Evolutionary conservation across 2,113 vertebrate genomes (phyloP), one percentile per base, ranked within the genome.

Genomic region (Aix galericulata): DNA sequence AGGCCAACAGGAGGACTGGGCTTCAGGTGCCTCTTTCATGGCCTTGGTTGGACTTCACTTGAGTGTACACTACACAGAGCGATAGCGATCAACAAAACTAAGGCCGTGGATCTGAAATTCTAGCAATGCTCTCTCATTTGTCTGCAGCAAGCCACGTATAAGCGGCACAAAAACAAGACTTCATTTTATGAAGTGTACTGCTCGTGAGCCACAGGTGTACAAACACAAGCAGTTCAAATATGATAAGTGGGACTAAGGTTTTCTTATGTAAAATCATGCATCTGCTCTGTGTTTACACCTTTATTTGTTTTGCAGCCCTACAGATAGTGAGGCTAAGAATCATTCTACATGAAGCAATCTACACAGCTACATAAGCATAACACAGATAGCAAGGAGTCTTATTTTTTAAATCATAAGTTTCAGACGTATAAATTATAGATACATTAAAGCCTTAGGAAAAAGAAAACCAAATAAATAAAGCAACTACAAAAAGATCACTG

Each of bases 221-320:
- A 95, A 95, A 93, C 74, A 96, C 58, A 92, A 79, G 58, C 77
- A 85, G 58, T 50, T 91, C 62, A 91, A 94, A 92, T 59, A 93
- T 11, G 64, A 22, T 89, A 92, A 76, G 72, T 78, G 83, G 46
- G 40, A 86, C 34, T 53, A 80, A 62, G 66, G 50, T 72, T 88
- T 88, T 83, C 77, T 81, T 42, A 60, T 20, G 85, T 88, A 91
- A 94, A 95, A 92, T 69, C 85, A 90, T 38, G 59, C 89, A 94
- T 94, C 88, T 95, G 94, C 74, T 86, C 82, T 55, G 26, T 82
- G 83, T 77, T 96, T 94, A 93, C 83, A 59, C 32, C 82, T 96
- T 42, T 84, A 64, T 86, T 95, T 86, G 82, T 80, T 86, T 91
- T 88, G 55, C 40, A 76, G 62, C 88, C 86, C 77, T 74, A 50